Evolutionary conservation across 2,888 invertebrate genomes (phyloP).

Genomic region (Druceiella hillmani): DNA sequence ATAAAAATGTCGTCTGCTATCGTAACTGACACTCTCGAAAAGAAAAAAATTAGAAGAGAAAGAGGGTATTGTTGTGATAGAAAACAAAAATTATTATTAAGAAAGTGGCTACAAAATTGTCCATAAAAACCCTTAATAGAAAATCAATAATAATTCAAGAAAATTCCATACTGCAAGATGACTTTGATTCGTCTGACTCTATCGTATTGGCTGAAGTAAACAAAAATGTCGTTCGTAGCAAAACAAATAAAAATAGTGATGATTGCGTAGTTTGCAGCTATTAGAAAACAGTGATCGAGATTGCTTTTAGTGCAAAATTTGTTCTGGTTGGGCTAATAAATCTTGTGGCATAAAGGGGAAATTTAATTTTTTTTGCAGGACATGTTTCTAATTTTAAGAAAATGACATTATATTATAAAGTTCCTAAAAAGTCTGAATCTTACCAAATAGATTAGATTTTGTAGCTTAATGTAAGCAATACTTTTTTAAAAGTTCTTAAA

Average conservation of each 20-base stretch:
- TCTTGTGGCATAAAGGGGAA: no score
- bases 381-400: no score
- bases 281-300: no score
- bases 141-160: constrained; percentile 12
- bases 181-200: constrained; percentile 16
- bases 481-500: no score
- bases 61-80: constrained; percentile 8
- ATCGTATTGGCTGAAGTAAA: constrained; percentile 16
- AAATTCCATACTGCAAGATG: constrained; percentile 12
- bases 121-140: constrained; percentile 15
- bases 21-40: constrained; percentile 17
- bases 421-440: no score
- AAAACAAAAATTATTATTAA: constrained; percentile 15
- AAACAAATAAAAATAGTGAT: no score
- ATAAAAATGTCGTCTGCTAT: constrained; percentile 19
- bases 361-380: no score
- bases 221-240: constrained; percentile 8
- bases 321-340: constrained; percentile 8
- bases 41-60: constrained; percentile 9
- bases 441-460: no score
- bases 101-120: constrained; percentile 16
- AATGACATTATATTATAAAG: no score
- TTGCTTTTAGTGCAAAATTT: constrained; percentile 7
- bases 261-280: no score
- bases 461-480: no score